Conservation (phyloP, 2,113 vertebrate species). For the Boulengerochromis microlepis region DNA sequence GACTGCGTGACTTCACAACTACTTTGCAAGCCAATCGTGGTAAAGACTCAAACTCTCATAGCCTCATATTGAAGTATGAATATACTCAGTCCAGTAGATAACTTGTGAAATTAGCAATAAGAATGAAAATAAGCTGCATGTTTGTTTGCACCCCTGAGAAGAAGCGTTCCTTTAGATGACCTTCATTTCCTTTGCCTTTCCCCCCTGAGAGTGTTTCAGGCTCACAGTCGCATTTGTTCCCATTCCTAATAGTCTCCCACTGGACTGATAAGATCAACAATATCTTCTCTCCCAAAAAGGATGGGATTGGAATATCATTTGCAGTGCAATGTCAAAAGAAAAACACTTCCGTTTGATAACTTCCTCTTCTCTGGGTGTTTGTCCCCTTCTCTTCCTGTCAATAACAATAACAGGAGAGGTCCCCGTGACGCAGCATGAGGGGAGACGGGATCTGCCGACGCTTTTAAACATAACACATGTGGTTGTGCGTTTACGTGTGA, state of each 20-base stretch:
- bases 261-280: constrained; percentile 32
- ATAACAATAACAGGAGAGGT: constrained; percentile 47
- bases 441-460: not conserved
- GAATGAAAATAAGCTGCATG: not conserved
- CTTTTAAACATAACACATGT: not conserved
- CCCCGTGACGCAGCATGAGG: not conserved
- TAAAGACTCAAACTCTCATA: not conserved
- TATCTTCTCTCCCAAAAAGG: not conserved
- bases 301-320: not conserved
- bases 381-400: constrained; percentile 18
- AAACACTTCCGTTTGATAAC: constrained; percentile 22
- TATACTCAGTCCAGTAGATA: not conserved
- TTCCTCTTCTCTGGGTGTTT: not conserved
- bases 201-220: not conserved
- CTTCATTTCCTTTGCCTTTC: constrained; percentile 32
- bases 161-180: not conserved
- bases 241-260: constrained; percentile 2
- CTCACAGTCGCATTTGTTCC: constrained; percentile 21
- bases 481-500: not conserved
- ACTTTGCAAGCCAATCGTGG: not conserved
- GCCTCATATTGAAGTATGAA: not conserved
- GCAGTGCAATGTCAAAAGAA: constrained; percentile 2
- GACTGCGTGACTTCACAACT: not conserved
- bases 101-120: not conserved
- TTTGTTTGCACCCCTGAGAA: constrained; percentile 8